Evolutionary conservation across 2,888 invertebrate genomes (phyloP).

Genomic region (Caenorhabditis sp.): DNA sequence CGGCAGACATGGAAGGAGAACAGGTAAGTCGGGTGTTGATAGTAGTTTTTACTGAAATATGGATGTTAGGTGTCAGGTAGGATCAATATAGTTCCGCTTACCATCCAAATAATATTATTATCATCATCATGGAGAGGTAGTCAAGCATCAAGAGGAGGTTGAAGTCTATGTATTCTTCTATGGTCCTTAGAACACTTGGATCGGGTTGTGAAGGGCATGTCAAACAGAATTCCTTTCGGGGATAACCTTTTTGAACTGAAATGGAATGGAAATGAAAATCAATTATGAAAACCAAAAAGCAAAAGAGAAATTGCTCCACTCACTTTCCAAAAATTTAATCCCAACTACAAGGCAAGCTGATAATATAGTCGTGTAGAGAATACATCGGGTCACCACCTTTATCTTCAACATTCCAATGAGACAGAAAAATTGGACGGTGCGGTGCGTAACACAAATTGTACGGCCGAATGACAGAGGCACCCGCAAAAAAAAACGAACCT

Average conservation of each 20-base stretch:
- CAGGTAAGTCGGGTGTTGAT: conserved; percentile 5
- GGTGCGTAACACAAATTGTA: conserved; percentile 4
- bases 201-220: conserved; percentile 18
- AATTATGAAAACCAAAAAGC: too few relatives aligned
- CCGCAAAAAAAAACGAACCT: conserved; percentile 39
- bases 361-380: conserved; percentile 14
- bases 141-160: conserved; percentile 20
- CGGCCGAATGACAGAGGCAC: conserved; percentile 24
- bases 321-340: conserved; percentile 40
- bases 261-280: too few relatives aligned
- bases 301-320: too few relatives aligned
- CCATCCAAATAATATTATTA: conserved; percentile 10
- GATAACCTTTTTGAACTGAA: conserved; percentile 29
- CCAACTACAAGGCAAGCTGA: conserved; percentile 12
- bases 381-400: not conserved
- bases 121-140: conserved; percentile 27
- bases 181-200: not conserved
- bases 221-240: conserved; percentile 28
- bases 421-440: not conserved
- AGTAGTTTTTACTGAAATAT: conserved; percentile 23
- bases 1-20: conserved; percentile 26
- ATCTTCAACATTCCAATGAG: conserved; percentile 14
- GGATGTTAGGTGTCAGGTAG: not conserved
- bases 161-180: conserved; percentile 31
- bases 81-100: not conserved